phyloP scores from a whole-genome alignment of 2,888 invertebrate genomes.

The Drosophila nigricruria region DNA sequence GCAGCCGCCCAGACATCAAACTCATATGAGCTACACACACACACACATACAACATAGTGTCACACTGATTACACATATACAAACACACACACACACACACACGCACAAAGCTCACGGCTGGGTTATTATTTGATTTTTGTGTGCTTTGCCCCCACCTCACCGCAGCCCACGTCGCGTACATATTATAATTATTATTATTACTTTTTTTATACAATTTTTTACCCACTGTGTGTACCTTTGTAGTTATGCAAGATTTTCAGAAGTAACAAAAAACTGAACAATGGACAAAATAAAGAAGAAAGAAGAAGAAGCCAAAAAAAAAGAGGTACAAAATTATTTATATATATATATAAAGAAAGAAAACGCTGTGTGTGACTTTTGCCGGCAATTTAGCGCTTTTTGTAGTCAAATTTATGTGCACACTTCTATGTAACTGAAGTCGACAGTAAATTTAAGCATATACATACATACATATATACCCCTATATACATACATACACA shows the following conservation, averaged over 20 bases:
- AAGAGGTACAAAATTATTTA: constrained; percentile 1
- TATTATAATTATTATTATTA: constrained; percentile 20
- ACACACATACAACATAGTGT: constrained; percentile 8
- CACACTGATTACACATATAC: neutral
- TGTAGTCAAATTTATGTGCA: constrained; percentile 51
- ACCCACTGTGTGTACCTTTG: constrained; percentile 25
- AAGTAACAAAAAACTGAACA: constrained; percentile 54
- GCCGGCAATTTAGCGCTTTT: constrained; percentile 48
- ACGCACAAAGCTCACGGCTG: constrained; percentile 13
- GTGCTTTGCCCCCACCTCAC: neutral
- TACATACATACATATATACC: neutral
- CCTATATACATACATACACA: neutral
- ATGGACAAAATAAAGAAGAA: constrained; percentile 31
- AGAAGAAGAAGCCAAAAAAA: constrained; percentile 1
- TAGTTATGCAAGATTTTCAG: constrained; percentile 54
- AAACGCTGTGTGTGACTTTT: constrained; percentile 60
- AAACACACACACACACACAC: neutral
- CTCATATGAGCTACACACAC: constrained; percentile 13
- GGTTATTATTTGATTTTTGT: constrained; percentile 38
- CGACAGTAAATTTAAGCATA: constrained; percentile 8
- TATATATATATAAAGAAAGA: neutral
- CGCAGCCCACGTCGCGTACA: neutral
- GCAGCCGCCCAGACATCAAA: constrained; percentile 42
- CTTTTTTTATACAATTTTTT: constrained; percentile 10
- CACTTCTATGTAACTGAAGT: constrained; percentile 21